These are phyloP conservation scores for Apodemia zela DNA, from an alignment of 2,888 invertebrate genomes.

Conservation along the genomic window DNA sequence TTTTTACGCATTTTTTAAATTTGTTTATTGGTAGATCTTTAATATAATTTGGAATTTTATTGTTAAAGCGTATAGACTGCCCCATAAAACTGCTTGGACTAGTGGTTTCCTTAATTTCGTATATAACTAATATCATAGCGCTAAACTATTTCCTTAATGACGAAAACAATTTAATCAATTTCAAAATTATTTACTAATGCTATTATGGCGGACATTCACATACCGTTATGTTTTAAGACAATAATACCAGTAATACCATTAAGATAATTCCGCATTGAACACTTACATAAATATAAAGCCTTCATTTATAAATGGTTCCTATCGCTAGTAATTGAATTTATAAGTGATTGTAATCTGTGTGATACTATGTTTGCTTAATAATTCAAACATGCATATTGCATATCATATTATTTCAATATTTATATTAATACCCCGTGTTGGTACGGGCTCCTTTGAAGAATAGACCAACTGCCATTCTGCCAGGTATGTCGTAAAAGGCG, in stretches of 20 bases:
- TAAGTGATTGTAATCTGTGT: slow-evolving; percentile 2
- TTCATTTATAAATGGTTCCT: not conserved
- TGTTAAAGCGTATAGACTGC: too few species aligned
- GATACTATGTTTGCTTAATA: not conserved
- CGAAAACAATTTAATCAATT: slow-evolving; percentile 1
- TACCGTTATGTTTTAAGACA: slow-evolving; percentile 6
- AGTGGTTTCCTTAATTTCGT: not conserved
- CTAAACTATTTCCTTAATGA: slow-evolving; percentile 5
- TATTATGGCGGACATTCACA: slow-evolving; percentile 11
- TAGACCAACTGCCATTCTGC: too few species aligned
- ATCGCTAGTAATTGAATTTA: slow-evolving; percentile 5
- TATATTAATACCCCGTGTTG: too few species aligned
- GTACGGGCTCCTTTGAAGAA: too few species aligned
- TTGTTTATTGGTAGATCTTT: too few species aligned
- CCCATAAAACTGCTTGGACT: too few species aligned
- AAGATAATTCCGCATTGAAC: slow-evolving; percentile 10
- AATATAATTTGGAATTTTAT: too few species aligned
- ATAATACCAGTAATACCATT: slow-evolving; percentile 11
- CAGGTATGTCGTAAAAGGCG: too few species aligned
- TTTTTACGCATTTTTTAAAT: too few species aligned
- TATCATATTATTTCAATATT: not conserved
- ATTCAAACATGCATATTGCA: not conserved
- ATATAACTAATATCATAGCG: not conserved
- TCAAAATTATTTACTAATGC: slow-evolving; percentile 5
- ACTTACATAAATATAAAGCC: slow-evolving; percentile 6